Base-by-base conservation (phyloP, 2,888 invertebrate species). In the Euphydryas editha region DNA sequence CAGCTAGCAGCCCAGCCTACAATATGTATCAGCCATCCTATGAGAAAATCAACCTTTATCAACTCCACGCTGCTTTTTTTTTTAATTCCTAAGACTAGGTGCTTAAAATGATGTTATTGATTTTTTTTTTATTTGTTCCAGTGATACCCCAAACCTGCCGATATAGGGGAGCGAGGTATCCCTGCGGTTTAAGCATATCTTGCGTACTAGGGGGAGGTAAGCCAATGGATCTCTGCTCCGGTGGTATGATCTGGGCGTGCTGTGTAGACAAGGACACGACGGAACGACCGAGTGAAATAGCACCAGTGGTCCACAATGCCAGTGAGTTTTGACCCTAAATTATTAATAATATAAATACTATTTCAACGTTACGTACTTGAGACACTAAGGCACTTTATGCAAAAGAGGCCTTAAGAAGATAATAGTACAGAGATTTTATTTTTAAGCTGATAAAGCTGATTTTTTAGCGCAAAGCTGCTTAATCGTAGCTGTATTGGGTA, bases 191-290 rank as follows among this genome's bases (percentile, higher is more conserved):
- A 70, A 97, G 97, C 85, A 97, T 98, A 78, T 97, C 97, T 69
- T 98, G 98, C 84, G 97, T 98, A 13, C 92, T 98, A 65, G 96
- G 96, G 6, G 98, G 98, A 1, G 97, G 97, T 5, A 95, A 96
- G 73, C 98, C 98, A 1, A 86, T 98, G 81, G 98, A 98, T 87
- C 93, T 98, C 0, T 98, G 98, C 84, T 97, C 97, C 13, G 98
- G 98, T 21, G 98, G 98, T 61, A 95, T 98, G 95, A 97, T 98
- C 76, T 98, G 98, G 98, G 96, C 97, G 6, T 98, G 98, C 85
- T 98, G 98, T 81, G 96, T 98, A 11, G 97, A 97, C 83, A 93
- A 95, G 72, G 95, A 96, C 15, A 86, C 82, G 78, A 94, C 93
- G 44, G 85, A 94, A 80, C 81, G 88, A 83, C 87, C 95, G 73